Conservation (phyloP, 2,797 vertebrate species). For the Corythornis leucogaster region DNA sequence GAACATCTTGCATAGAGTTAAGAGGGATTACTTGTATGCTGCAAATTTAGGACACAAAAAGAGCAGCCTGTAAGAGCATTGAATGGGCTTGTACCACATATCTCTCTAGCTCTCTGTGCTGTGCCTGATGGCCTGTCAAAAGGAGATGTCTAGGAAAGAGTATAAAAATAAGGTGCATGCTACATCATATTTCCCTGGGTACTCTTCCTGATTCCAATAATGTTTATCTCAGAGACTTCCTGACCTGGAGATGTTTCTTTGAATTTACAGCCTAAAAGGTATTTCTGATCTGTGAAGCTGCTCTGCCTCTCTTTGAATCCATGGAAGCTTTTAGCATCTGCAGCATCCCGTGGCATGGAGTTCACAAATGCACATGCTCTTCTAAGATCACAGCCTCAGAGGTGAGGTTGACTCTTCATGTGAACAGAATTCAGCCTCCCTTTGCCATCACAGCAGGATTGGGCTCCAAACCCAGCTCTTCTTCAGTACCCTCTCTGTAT, state of each 20-base stretch:
- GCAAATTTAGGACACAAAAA: background rate
- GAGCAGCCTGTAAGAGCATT: background rate
- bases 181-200: background rate
- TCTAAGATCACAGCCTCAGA: background rate
- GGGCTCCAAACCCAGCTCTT: background rate
- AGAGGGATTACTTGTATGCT: rapidly evolving
- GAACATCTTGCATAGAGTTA: background rate
- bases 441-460: background rate
- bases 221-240: background rate
- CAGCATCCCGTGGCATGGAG: background rate
- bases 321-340: constrained; percentile 7
- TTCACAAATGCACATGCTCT: background rate
- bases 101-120: background rate
- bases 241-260: background rate
- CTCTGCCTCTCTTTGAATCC: background rate
- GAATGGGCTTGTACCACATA: background rate
- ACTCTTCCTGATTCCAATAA: background rate
- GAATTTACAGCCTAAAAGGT: constrained; percentile 6
- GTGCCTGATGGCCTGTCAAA: background rate
- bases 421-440: background rate
- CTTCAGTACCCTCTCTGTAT: background rate
- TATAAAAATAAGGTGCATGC: background rate
- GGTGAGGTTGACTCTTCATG: background rate
- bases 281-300: background rate
- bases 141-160: background rate